Evolutionary conservation across 2,113 vertebrate genomes (phyloP).

Genomic region (Otis tarda): DNA sequence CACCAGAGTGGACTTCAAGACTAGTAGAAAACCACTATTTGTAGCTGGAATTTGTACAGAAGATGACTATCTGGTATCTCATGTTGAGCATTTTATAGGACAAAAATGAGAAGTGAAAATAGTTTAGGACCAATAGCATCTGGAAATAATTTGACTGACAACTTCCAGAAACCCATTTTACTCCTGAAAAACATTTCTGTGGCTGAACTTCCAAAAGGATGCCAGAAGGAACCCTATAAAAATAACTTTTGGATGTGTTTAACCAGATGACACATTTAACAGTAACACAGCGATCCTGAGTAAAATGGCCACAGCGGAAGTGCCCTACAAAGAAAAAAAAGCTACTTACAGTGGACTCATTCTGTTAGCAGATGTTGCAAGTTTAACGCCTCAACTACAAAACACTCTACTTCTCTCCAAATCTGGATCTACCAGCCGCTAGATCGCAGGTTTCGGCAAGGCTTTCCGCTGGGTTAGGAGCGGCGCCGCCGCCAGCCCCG

Average conservation of each 20-base stretch:
- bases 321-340: neutral
- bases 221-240: constrained; percentile 4
- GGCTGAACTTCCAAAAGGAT: constrained; percentile 24
- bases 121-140: constrained; percentile 24
- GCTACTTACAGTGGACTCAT: neutral
- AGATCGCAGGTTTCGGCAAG: neutral
- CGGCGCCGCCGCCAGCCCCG: neutral
- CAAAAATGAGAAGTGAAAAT: constrained; percentile 6
- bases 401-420: neutral
- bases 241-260: neutral
- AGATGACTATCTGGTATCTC: neutral
- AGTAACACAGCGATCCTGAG: constrained; percentile 47
- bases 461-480: neutral
- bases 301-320: constrained; percentile 24
- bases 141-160: constrained; percentile 45
- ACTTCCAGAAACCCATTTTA: constrained; percentile 53
- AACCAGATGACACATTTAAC: neutral
- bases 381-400: constrained; percentile 5
- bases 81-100: neutral
- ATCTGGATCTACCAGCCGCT: neutral
- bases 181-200: constrained; percentile 17
- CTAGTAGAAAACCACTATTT: constrained; percentile 23
- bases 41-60: constrained; percentile 1
- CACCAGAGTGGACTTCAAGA: constrained; percentile 6
- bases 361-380: neutral